Evolutionary conservation across 1,140 invertebrate species (phyloP), one percentile per base, ranked within the genome.

Genomic region (Argopecten irradians): DNA sequence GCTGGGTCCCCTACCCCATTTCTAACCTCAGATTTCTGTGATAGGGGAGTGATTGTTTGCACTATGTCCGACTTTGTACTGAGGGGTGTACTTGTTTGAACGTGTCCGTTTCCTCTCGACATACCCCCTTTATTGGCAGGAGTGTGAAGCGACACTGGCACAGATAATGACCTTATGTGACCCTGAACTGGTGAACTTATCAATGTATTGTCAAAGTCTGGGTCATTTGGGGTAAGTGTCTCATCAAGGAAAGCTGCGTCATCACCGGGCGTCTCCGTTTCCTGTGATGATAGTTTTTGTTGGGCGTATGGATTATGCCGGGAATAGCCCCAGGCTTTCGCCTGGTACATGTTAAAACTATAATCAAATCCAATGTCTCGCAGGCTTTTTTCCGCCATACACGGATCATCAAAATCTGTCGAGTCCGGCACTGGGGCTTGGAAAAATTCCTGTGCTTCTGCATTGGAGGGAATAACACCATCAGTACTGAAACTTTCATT

Each of bases 401-500:
- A 84, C 33, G 91, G 91, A 85, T 91, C 89, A 84, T 91, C 87
- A 90, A 91, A 91, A 82, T 91, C 90, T n/a, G 89, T 35, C 88
- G 85, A 86, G 28, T 87, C 86, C 0, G 84, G 86, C 43, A 82
- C 87, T 32, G 83, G 46, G 32, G 87, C 39, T 86, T 90, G 84
- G 82, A 93, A 93, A 82, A 89, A 91, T 19, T 87, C 84, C 35
- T 92, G 90, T 0, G 91, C 89, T 19, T 91, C 86, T 14, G 88
- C 87, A 33, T 86, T 85, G 22, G 89, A 88, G 3, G 93, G 92
- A 32, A 92, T 33, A 13, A 91, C 82, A 82, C 91, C 89, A 88
- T 92, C 92, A 7, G 84, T 34, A 87, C 90, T 92, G 82, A 92
- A 93, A 89, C 91, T 93, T 13, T 90, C 84, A 86, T 92, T 88